Evolutionary conservation across 1,140 invertebrate species (phyloP).

Genomic region (Drosophila elegans): DNA sequence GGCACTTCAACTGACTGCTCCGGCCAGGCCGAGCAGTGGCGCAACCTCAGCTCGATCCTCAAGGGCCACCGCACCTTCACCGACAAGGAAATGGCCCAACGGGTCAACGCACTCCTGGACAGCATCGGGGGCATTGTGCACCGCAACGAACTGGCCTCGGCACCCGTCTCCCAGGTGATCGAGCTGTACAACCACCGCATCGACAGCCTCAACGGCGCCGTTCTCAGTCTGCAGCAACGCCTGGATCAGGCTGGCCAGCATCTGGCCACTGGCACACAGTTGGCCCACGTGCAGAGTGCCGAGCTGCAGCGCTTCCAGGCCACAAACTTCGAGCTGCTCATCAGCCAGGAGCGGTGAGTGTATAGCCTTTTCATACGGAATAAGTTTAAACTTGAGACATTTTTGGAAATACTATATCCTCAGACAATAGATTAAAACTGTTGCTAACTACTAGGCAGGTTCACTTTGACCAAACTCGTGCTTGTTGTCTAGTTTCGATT

Average conservation of each 20-base stretch:
- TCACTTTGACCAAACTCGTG: no score
- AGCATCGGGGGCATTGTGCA: constrained; percentile 60
- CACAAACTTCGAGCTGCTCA: constrained; percentile 80
- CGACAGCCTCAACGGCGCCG: constrained; percentile 60
- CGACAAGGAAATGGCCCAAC: constrained; percentile 71
- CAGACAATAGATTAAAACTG: no score
- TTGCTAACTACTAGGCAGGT: no score
- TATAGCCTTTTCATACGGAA: no score
- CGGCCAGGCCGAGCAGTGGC: constrained; percentile 67
- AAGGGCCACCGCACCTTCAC: constrained; percentile 73
- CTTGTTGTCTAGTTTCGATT: not conserved
- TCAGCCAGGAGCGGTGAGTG: constrained; percentile 74
- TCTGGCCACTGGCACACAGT: constrained; percentile 57
- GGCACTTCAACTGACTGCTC: not conserved
- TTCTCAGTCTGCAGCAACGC: constrained; percentile 59
- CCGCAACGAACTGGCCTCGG: constrained; percentile 71
- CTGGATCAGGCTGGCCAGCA: constrained; percentile 75
- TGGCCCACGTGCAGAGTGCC: constrained; percentile 72
- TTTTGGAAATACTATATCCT: no score
- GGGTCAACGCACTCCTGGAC: constrained; percentile 65
- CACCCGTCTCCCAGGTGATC: constrained; percentile 76
- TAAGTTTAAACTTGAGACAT: no score
- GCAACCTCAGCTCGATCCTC: constrained; percentile 72
- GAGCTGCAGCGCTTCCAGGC: constrained; percentile 76
- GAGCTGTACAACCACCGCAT: constrained; percentile 82